phyloP scores from a whole-genome alignment of 2,113 vertebrate genomes.

The Stomatorhinus ivindoensis region DNA sequence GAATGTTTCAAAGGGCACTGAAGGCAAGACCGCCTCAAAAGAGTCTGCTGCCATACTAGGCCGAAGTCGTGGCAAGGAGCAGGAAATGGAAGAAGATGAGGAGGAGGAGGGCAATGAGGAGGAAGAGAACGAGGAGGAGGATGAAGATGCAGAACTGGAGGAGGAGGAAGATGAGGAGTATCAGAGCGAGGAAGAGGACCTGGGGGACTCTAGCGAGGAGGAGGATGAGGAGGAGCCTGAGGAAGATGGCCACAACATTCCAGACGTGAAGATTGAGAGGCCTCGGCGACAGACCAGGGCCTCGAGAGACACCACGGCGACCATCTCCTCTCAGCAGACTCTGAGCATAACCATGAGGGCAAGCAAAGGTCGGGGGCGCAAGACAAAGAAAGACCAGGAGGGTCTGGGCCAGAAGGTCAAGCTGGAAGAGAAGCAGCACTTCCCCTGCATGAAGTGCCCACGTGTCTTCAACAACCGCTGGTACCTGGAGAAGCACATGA shows the following conservation, averaged over 20 bases:
- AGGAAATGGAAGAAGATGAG: slow-evolving; percentile 43
- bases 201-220: slow-evolving; percentile 30
- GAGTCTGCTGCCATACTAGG: slow-evolving; percentile 27
- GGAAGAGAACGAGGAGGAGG: slow-evolving; percentile 41
- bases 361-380: slow-evolving; percentile 44
- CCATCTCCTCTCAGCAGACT: slow-evolving; percentile 53
- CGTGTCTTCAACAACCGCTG: slow-evolving; percentile 79
- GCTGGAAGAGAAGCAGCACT: slow-evolving; percentile 72
- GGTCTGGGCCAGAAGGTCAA: slow-evolving; percentile 65
- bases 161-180: slow-evolving; percentile 24
- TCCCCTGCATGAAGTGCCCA: slow-evolving; percentile 71
- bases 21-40: slow-evolving; percentile 49
- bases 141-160: slow-evolving; percentile 17
- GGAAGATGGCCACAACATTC: neutral
- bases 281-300: slow-evolving; percentile 39
- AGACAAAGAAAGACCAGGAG: slow-evolving; percentile 55
- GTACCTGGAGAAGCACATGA: slow-evolving; percentile 83
- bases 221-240: slow-evolving; percentile 48
- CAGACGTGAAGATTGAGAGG: slow-evolving; percentile 41
- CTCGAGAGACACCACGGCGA: slow-evolving; percentile 40
- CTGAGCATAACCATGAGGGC: slow-evolving; percentile 36
- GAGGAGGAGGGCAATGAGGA: slow-evolving; percentile 30
- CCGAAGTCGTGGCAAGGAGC: slow-evolving; percentile 49
- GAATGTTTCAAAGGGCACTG: slow-evolving; percentile 69
- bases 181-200: slow-evolving; percentile 28